Base-by-base conservation (phyloP, 2,888 invertebrate species). In the Drosophila incognita region DNA sequence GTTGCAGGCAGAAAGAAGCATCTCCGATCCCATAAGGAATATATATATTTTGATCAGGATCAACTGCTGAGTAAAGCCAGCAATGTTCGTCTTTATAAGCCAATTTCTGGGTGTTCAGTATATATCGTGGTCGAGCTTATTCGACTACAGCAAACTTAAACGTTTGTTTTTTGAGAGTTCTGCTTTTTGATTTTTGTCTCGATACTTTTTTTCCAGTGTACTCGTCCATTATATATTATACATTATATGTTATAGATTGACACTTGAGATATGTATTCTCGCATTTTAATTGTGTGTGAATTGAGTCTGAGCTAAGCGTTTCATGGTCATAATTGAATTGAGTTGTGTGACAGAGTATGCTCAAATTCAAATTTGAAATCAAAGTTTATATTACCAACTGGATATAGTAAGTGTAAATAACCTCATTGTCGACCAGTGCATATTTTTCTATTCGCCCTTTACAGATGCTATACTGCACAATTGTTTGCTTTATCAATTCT, bases 261-360 rank as follows among this genome's bases (percentile, higher is more conserved):
- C 57, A 69, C 48, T 42, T 69, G 53, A 64, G 64, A 69, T 61
- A 63, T 59, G 29, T n/a, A 40, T 52, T n/a, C 49, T 36, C 54
- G 56, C 38, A 57, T 66, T 76, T 76, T 69, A 73, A 77, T 77
- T 69, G 69, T 61, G 61, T 36, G 58, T 40, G 56, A 76, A 75
- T 66, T 75, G 46, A 29, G 18, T 27, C 33, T 46, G 48, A 24
- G 46, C 46, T 62, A 74, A 74, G 29, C n/a, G 51, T 74, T 74
- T 73, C 74, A 69, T 51, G 74, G 63, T 56, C 69, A 69, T 74
- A 58, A 65, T 69, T 69, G 15, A 63, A n/a, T n/a, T n/a, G n/a
- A n/a, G n/a, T n/a, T n/a, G n/a, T 1, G 2, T 1, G 18, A 15
- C 27, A 46, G 54, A 29, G 57, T 40, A 66, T 57, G 21, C 36